Evolutionary conservation across 2,797 vertebrate species (phyloP).

Genomic region (Chaetodon trifasciatus): DNA sequence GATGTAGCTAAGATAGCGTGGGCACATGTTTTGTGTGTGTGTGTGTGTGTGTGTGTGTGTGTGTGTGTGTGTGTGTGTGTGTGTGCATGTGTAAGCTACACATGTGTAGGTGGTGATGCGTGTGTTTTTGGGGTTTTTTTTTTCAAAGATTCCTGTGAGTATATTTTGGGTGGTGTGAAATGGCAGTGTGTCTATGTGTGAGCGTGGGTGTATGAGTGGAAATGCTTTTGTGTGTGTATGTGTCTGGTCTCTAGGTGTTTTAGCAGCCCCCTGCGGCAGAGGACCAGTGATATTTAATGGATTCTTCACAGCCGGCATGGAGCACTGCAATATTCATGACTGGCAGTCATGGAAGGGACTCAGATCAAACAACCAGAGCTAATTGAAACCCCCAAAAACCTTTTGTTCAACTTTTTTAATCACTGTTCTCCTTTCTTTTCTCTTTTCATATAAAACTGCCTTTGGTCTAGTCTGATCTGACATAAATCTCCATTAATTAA

Average conservation of each 20-base stretch:
- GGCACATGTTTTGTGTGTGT: neutral
- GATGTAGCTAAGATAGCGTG: neutral
- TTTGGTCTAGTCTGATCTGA: slow-evolving; percentile 61
- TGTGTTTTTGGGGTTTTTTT: neutral
- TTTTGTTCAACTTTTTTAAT: slow-evolving; percentile 68
- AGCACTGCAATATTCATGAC: slow-evolving; percentile 59
- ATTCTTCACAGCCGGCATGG: slow-evolving; percentile 59
- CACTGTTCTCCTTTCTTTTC: slow-evolving; percentile 46
- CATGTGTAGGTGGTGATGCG: neutral
- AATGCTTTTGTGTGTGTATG: slow-evolving; percentile 21
- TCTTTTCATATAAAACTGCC: slow-evolving; percentile 54
- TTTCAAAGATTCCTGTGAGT: slow-evolving; percentile 15
- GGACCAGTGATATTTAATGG: slow-evolving; percentile 65
- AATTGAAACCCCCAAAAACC: slow-evolving; percentile 65
- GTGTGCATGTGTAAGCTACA: slow-evolving; percentile 1
- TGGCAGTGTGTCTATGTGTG: slow-evolving; percentile 6
- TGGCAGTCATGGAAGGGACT: slow-evolving; percentile 57
- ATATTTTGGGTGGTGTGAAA: slow-evolving; percentile 25
- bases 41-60: neutral
- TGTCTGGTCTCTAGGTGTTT: slow-evolving; percentile 48
- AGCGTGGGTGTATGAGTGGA: neutral
- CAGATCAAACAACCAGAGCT: slow-evolving; percentile 68
- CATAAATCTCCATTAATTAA: slow-evolving; percentile 69
- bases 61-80: neutral
- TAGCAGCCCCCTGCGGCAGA: slow-evolving; percentile 54